Evolutionary conservation across 1,140 invertebrate species (phyloP).

Genomic region (Patella vulgata): DNA sequence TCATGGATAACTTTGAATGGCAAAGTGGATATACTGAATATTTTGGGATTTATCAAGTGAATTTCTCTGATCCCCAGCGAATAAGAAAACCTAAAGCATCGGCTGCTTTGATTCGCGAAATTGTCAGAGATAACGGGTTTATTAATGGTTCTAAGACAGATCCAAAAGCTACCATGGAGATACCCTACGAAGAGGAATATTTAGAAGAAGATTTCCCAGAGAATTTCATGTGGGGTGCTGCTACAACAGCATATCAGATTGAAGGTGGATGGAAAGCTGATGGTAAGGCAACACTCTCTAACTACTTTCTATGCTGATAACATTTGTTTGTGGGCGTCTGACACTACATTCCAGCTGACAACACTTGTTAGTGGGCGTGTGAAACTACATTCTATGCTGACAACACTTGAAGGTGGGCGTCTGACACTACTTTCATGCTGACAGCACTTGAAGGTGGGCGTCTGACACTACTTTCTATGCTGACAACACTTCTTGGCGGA

Average conservation of each 20-base stretch:
- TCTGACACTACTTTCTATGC: too few species aligned
- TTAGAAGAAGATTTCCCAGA: slow-evolving; percentile 55
- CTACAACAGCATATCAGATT: slow-evolving; percentile 65
- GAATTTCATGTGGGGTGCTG: slow-evolving; percentile 63
- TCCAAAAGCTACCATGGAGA: slow-evolving; percentile 5
- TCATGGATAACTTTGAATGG: slow-evolving; percentile 87
- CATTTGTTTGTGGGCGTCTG: too few species aligned
- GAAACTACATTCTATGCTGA: too few species aligned
- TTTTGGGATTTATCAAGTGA: slow-evolving; percentile 79
- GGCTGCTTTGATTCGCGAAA: slow-evolving; percentile 62
- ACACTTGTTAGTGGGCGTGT: too few species aligned
- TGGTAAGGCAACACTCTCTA: slow-evolving; percentile 42
- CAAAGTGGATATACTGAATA: slow-evolving; percentile 68
- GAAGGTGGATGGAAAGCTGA: slow-evolving; percentile 65
- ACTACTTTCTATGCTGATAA: not conserved
- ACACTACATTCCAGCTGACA: too few species aligned
- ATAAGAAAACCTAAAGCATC: slow-evolving; percentile 78
- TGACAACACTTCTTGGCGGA: too few species aligned
- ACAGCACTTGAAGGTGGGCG: too few species aligned
- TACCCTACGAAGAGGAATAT: slow-evolving; percentile 24
- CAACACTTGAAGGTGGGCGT: too few species aligned
- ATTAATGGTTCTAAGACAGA: slow-evolving; percentile 13
- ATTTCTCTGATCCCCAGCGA: slow-evolving; percentile 75
- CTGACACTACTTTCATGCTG: too few species aligned
- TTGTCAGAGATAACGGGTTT: slow-evolving; percentile 26